Base-by-base conservation (phyloP, 2,113 vertebrate genomes). In the Oryzias celebensis region DNA sequence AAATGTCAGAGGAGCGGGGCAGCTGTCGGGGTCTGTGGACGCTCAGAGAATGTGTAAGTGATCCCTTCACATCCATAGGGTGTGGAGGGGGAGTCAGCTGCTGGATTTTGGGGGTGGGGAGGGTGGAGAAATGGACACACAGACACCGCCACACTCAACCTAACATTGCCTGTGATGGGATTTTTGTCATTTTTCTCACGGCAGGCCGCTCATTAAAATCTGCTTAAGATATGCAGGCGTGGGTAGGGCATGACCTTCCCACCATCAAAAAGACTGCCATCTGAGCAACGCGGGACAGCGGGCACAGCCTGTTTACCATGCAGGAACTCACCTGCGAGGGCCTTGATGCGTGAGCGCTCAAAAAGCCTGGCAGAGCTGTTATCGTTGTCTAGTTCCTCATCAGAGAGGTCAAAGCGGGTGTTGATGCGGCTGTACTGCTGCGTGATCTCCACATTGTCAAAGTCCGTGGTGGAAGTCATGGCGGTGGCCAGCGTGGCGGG, bases 311-410 rank as follows among this genome's bases (percentile, higher is more conserved):
- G 58, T 71, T 75, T 68, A 55, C 59, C 44, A 78, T 79, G 57
- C 74, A 58, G 18, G 24, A 49, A 59, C 82, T 90, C 87, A 99
- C 97, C 97, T 94, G 97, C 97, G 44, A 99, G 92, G 48, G 96
- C 96, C 90, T 98, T 98, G 92, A 99, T 99, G 89, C 97, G 94
- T 31, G 97, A 99, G 80, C 97, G 94, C 86, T 99, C 97, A 0
- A 98, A 99, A 64, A 96, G 93, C 51, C 97, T 87, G 0, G 94
- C 96, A 0, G 97, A 97, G 93, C 95, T 94, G 92, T 97, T 96
- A 92, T 98, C 97, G 0, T 98, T 97, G 92, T 99, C 97, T 66
- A 98, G 91, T 60, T 98, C 97, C 64, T 96, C 96, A 1, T 96
- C 95, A 0, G 85, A 88, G 46, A 94, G 88, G 0, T 96, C 94